Percentiles rank a stretch among this genome's conserved stretches.
phyloP scores from a whole-genome alignment of 2,797 vertebrate genomes.

The Phataginus tricuspis region DNA sequence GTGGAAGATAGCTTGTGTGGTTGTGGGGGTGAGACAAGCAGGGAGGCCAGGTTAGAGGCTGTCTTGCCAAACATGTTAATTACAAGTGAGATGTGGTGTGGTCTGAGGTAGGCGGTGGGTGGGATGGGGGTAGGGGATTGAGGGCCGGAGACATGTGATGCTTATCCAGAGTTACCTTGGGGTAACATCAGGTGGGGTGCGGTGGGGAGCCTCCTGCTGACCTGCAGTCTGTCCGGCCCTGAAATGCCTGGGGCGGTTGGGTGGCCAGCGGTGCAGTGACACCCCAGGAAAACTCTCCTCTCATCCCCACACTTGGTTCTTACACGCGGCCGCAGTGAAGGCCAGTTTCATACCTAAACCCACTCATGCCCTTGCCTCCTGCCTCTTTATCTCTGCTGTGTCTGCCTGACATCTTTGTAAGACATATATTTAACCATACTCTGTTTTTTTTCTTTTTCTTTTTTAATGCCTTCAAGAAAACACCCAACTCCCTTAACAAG shows the following conservation, averaged over 20 bases:
- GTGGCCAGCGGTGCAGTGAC: background rate
- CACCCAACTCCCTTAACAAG: background rate
- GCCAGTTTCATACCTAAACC: background rate
- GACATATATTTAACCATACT: background rate
- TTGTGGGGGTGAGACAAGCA: background rate
- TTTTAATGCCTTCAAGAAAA: background rate
- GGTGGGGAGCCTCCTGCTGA: background rate
- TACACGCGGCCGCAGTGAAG: background rate
- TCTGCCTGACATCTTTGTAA: background rate
- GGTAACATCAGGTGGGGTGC: background rate
- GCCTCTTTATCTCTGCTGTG: background rate
- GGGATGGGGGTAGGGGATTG: background rate
- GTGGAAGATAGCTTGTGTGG: background rate
- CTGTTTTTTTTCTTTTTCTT: background rate
- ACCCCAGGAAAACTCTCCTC: background rate
- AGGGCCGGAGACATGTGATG: background rate
- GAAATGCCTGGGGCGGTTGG: no score
- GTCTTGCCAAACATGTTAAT: background rate
- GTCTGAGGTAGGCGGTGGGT: background rate
- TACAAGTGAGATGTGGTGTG: background rate
- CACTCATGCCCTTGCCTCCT: no score
- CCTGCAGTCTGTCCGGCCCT: background rate
- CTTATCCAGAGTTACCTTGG: no score
- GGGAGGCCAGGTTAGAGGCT: background rate
- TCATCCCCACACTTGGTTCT: background rate